Evolutionary conservation across 2,888 invertebrate species (phyloP), one percentile per base, ranked within the genome.

Genomic region (Psococerastis gibbosa): DNA sequence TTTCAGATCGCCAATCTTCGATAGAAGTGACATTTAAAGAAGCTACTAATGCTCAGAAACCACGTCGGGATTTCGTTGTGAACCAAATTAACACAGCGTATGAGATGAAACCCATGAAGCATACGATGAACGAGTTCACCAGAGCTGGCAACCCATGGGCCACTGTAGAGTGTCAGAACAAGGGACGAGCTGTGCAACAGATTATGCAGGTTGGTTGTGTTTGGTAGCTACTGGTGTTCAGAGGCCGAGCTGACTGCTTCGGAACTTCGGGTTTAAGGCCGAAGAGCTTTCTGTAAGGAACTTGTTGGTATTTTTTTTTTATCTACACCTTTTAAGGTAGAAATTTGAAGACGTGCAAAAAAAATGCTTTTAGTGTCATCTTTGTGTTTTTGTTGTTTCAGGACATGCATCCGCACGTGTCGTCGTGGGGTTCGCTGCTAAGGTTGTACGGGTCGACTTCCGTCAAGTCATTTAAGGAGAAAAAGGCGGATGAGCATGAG

Each of bases 81-180:
- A 84, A 82, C 27, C 87, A 92, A 61, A 75, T 87, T 35, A 78
- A 87, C 56, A 84, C 92, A 47, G 74, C 80, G 52, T 85, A 84
- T 52, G 80, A 85, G 57, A 80, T 87, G 50, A 84, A 82, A 56
- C 81, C 85, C 22, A 65, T 87, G 41, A 83, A 87, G 55, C 83
- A 85, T 57, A 88, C 92, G 61, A 83, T 82, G 56, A 91, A 91
- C 57, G 87, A 92, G 65, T 83, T 91, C 57, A 85, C 82, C 23
- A 91, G 97, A 9, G 92, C 94, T 32, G 94, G 92, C 42, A 87
- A 88, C 58, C 88, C 94, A 58, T 73, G 74, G 9, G 91, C 87
- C 2, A 81, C 80, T 17, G 89, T 95, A 17, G 68, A 79, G n/a
- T 92, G 94, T 60, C 83, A 85, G 60, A 97, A 95, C 64, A 97